Evolutionary conservation across 1,140 invertebrate genomes (phyloP).

Genomic region (Archivesica marissinica): DNA sequence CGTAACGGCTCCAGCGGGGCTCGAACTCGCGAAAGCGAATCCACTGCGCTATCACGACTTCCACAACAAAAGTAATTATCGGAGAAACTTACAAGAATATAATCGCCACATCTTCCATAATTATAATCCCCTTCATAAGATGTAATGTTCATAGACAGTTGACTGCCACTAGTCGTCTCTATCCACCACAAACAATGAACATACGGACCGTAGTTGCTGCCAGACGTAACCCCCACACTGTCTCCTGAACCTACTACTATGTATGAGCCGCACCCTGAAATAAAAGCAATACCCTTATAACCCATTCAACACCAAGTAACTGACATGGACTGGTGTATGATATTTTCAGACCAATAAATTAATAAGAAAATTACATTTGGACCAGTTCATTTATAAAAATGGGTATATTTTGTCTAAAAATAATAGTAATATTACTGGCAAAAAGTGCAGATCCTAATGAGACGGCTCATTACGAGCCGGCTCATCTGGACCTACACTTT

Average conservation of each 20-base stretch:
- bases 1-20: too few species aligned
- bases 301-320: too few species aligned
- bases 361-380: too few species aligned
- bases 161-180: conserved; percentile 29
- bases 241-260: conserved; percentile 17
- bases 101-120: conserved; percentile 45
- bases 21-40: too few species aligned
- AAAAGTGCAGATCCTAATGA: not conserved
- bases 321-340: too few species aligned
- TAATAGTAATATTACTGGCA: not conserved
- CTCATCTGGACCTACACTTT: too few species aligned
- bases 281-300: not conserved
- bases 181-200: conserved; percentile 55
- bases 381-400: not conserved
- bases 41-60: too few species aligned
- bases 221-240: not conserved
- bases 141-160: conserved; percentile 12
- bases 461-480: too few species aligned
- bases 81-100: conserved; percentile 47
- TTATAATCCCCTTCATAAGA: conserved; percentile 38
- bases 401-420: not conserved
- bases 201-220: conserved; percentile 24
- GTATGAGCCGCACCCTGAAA: conserved; percentile 49
- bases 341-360: too few species aligned
- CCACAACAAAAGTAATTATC: not conserved